Percentiles rank a stretch among this genome's conserved stretches.
Evolutionary conservation across 2,797 vertebrate genomes (phyloP).

Genomic region (Champsocephalus gunnari): DNA sequence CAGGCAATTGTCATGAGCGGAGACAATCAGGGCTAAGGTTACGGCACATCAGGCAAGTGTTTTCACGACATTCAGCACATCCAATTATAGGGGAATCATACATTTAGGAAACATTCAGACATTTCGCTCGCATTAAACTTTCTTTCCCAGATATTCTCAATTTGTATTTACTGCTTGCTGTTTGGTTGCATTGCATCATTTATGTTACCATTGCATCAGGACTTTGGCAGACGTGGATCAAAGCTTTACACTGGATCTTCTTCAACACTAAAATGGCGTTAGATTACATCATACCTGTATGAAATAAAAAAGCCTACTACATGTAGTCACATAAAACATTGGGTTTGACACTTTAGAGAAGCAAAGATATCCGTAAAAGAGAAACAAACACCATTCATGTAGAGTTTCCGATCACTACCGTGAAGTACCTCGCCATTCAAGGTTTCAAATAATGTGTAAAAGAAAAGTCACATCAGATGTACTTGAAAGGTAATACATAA

Average conservation of each 20-base stretch:
- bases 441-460: no score
- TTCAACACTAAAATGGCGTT: neutral
- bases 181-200: slow-evolving; percentile 35
- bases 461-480: neutral
- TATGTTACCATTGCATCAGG: slow-evolving; percentile 28
- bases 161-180: slow-evolving; percentile 44
- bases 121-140: slow-evolving; percentile 40
- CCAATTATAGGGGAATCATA: slow-evolving; percentile 65
- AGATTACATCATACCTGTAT: slow-evolving; percentile 24
- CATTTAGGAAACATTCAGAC: slow-evolving; percentile 51
- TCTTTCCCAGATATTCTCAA: neutral
- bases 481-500: neutral
- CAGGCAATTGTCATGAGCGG: slow-evolving; percentile 44
- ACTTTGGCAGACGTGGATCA: slow-evolving; percentile 5
- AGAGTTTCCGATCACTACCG: no score
- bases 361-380: neutral
- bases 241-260: slow-evolving; percentile 10
- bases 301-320: neutral
- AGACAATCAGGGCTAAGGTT: slow-evolving; percentile 70
- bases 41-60: slow-evolving; percentile 58
- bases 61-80: slow-evolving; percentile 61
- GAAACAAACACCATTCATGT: neutral
- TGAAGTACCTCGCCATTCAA: no score
- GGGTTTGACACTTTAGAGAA: slow-evolving; percentile 1
- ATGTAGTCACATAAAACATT: neutral